These are phyloP conservation scores for Burhinus oedicnemus DNA, from an alignment of 2,113 vertebrate genomes.

Conservation along the genomic window DNA sequence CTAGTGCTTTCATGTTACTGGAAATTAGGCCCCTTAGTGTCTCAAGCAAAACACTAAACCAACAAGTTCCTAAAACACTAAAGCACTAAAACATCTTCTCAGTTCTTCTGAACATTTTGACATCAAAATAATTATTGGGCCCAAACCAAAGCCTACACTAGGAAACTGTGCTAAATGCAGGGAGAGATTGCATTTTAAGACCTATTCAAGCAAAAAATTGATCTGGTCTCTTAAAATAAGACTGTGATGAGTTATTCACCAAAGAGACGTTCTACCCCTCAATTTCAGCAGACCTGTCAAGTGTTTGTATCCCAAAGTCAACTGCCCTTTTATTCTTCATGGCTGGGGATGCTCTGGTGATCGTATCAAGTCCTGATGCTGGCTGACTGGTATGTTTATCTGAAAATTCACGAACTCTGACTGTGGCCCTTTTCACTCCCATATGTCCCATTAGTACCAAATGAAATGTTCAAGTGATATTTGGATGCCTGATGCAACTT, in stretches of 20 bases:
- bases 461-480: background rate
- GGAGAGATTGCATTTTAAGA: background rate
- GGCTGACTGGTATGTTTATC: background rate
- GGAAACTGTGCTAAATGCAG: background rate
- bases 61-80: background rate
- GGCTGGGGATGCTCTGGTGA: background rate
- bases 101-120: background rate
- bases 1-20: background rate
- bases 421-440: background rate
- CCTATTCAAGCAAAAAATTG: background rate
- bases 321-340: background rate
- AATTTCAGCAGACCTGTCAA: background rate
- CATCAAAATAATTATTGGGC: background rate
- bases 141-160: background rate
- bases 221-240: background rate
- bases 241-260: background rate
- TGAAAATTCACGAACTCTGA: background rate
- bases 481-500: background rate
- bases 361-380: background rate
- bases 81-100: background rate
- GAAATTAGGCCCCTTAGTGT: background rate
- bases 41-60: background rate
- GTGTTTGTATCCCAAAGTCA: background rate
- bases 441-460: background rate
- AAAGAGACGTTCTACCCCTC: background rate